phyloP scores from a whole-genome alignment of 2,113 vertebrate genomes.

The Phaethornis superciliosus region DNA sequence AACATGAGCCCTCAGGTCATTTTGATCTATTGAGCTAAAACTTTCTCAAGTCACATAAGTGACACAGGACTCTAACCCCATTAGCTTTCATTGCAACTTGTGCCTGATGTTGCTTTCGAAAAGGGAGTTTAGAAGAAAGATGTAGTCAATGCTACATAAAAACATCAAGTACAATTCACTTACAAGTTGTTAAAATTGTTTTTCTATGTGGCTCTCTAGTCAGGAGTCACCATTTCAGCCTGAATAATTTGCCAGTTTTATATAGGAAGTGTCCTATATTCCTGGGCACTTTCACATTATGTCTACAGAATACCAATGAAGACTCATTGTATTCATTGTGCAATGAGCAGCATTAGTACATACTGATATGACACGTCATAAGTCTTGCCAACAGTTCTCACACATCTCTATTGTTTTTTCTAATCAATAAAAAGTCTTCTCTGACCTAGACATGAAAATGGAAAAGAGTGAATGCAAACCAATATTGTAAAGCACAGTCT shows the following conservation, averaged over 20 bases:
- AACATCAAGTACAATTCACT: background rate
- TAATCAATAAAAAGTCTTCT: conserved; percentile 74
- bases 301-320: conserved; percentile 54
- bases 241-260: background rate
- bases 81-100: background rate
- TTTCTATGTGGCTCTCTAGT: background rate
- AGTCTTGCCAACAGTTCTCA: conserved; percentile 51
- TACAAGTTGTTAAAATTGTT: background rate
- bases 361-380: conserved; percentile 48
- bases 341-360: conserved; percentile 69
- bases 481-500: conserved; percentile 54
- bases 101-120: background rate
- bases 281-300: conserved; percentile 30
- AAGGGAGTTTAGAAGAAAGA: background rate
- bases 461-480: conserved; percentile 14
- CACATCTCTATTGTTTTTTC: conserved; percentile 62
- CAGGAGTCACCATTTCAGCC: background rate
- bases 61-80: background rate
- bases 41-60: conserved; percentile 12
- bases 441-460: conserved; percentile 58
- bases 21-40: conserved; percentile 51
- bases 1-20: conserved; percentile 37
- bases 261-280: background rate
- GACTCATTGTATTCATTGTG: conserved; percentile 40
- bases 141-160: background rate